Conservation (phyloP, 2,888 invertebrate genomes). For the Molorchus minor region DNA sequence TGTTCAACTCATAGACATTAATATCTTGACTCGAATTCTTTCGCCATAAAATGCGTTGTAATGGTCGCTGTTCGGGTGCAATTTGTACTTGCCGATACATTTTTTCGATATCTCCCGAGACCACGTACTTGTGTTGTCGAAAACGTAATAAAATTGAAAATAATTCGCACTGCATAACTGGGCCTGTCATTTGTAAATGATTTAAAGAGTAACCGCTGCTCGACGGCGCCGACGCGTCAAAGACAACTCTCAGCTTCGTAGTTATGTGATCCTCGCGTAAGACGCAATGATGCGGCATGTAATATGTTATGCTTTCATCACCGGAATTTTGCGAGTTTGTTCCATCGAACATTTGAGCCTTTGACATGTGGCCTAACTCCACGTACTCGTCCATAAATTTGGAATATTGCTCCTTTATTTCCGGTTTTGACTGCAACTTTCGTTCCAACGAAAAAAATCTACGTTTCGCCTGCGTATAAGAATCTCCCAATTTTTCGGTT, state of each 20-base stretch:
- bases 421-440: slow-evolving; percentile 24
- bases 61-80: neutral
- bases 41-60: slow-evolving; percentile 29
- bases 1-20: slow-evolving; percentile 1
- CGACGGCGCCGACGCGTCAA: neutral
- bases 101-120: slow-evolving; percentile 20
- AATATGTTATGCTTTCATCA: slow-evolving; percentile 9
- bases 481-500: slow-evolving; percentile 22
- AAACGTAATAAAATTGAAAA: slow-evolving; percentile 15
- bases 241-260: neutral
- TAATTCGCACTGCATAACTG: slow-evolving; percentile 21
- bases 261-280: slow-evolving; percentile 6
- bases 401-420: slow-evolving; percentile 26
- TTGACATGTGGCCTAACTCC: slow-evolving; percentile 26
- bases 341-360: neutral
- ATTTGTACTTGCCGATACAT: slow-evolving; percentile 25
- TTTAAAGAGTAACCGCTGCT: slow-evolving; percentile 10
- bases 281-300: slow-evolving; percentile 28
- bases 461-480: slow-evolving; percentile 18
- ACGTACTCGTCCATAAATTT: slow-evolving; percentile 34
- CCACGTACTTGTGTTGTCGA: slow-evolving; percentile 22
- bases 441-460: slow-evolving; percentile 28
- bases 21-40: neutral
- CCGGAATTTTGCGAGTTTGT: neutral
- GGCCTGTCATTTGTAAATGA: slow-evolving; percentile 17